Evolutionary conservation across 2,113 vertebrate species (phyloP).

Genomic region (Paratilapia polleni): DNA sequence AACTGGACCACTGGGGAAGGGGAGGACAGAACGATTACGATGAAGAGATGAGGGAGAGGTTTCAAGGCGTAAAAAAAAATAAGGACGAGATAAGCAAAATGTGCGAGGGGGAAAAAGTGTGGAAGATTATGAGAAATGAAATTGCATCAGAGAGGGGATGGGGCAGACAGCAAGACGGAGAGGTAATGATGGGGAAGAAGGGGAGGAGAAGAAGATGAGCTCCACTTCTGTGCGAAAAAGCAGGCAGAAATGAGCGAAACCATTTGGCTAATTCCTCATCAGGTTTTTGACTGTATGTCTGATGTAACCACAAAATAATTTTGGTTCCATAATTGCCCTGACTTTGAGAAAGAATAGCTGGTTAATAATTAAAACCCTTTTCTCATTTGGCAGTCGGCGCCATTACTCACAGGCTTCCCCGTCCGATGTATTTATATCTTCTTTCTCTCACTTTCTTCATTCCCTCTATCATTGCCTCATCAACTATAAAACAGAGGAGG

Average conservation of each 20-base stretch:
- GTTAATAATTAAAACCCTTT: constrained; percentile 32
- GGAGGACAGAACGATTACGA: background rate
- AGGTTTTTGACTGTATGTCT: background rate
- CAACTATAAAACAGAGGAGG: background rate
- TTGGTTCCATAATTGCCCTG: constrained; percentile 3
- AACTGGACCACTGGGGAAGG: constrained; percentile 11
- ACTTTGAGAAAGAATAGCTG: constrained; percentile 46
- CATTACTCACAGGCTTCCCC: background rate
- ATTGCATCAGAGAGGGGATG: background rate
- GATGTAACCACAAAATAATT: background rate
- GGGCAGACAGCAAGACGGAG: constrained; percentile 27
- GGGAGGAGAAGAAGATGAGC: constrained; percentile 11
- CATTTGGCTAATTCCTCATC: background rate
- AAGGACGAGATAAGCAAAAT: constrained; percentile 17
- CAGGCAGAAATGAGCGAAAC: background rate
- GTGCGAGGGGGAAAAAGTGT: background rate
- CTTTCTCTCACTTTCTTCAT: background rate
- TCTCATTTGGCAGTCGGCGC: background rate
- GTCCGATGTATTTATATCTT: background rate
- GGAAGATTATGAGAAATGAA: constrained; percentile 4
- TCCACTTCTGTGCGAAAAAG: background rate
- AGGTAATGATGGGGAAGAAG: background rate
- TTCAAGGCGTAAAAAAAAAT: constrained; percentile 47
- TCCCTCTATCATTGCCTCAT: background rate
- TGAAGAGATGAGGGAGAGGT: background rate